A percentile compares a stretch with the other conserved stretches of the same genome.
phyloP scores from a whole-genome alignment of 2,797 vertebrate genomes.

The Thalassophryne amazonica region DNA sequence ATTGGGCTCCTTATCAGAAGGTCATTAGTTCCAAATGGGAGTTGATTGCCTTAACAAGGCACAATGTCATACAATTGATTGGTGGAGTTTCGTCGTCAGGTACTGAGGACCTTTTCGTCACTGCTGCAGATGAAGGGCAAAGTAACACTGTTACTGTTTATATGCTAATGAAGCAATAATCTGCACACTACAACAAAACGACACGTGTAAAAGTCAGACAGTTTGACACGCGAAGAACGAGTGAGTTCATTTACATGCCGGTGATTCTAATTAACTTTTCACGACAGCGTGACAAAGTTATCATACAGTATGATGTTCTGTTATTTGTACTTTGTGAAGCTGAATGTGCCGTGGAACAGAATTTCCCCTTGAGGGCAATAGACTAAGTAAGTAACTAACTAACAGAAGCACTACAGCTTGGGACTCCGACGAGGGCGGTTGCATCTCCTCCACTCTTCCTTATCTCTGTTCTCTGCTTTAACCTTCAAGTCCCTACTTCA shows the following conservation, averaged over 20 bases:
- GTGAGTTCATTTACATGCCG: not conserved
- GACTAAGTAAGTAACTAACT: too few species aligned
- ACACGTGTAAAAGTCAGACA: conserved; percentile 23
- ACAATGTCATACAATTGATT: conserved; percentile 58
- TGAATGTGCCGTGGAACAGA: too few species aligned
- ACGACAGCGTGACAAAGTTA: too few species aligned
- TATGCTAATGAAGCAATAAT: conserved; percentile 36
- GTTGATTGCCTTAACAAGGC: conserved; percentile 61
- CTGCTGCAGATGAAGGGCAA: conserved; percentile 31
- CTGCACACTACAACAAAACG: conserved; percentile 12
- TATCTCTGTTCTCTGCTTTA: too few species aligned
- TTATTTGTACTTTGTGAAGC: too few species aligned
- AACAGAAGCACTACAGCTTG: too few species aligned
- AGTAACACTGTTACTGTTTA: conserved; percentile 39
- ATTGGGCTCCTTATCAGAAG: conserved; percentile 58
- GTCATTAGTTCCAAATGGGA: conserved; percentile 61
- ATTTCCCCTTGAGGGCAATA: too few species aligned
- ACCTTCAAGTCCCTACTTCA: too few species aligned
- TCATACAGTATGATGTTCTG: too few species aligned
- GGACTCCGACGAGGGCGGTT: too few species aligned
- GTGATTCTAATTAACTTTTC: conserved; percentile 1
- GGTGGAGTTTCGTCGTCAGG: conserved; percentile 43
- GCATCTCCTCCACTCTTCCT: too few species aligned
- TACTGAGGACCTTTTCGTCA: conserved; percentile 47
- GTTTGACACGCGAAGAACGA: not conserved